Base-by-base conservation (phyloP, 37 sponge, comb jelly and placozoan species). In the Ianthella basta region DNA sequence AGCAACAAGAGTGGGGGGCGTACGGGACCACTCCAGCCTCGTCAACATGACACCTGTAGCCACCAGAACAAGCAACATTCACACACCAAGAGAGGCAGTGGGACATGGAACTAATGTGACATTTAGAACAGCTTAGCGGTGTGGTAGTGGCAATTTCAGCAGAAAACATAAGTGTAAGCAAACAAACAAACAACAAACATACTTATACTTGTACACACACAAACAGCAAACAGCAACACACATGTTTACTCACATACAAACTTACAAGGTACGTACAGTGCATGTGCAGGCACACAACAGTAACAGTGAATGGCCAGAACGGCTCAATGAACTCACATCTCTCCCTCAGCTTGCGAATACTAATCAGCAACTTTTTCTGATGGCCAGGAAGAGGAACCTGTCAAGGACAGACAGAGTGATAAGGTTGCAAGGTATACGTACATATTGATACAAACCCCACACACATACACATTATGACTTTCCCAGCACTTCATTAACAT, bases 391-490 rank as follows among this genome's bases (percentile, higher is more conserved):
- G 44, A 30, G 18, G 2, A 64, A 54, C 23, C 61, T n/a, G 29
- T 10, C 35, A 82, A 24, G 27, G n/a, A 82, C 82, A 82, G 59
- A 39, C 30, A 80, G 21, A 56, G n/a, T n/a, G n/a, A n/a, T n/a
- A n/a, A n/a, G n/a, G n/a, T n/a, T n/a, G n/a, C n/a, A n/a, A n/a
- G n/a, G n/a, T n/a, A n/a, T n/a, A n/a, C 60, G 54, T 27, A 80
- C 81, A 80, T 57, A 80, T 57, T 55, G 27, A 80, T 57, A 80
- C 81, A 80, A 56, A 80, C 59, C n/a, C 41, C 81, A 81, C 82
- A 81, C 63, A 73, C 75, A 73, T 36, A 13, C 75, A 73, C 75
- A 73, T 36, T 27, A n/a, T 27, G 15, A 68, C 72, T 27, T 30
- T 27, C 72, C 19, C 72, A 68, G 29, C 19, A n/a, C 19, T 30